A percentile compares a stretch with the other conserved stretches of the same genome.
phyloP scores from a whole-genome alignment of 1,140 invertebrate species.

The Sarcophaga bullata region DNA sequence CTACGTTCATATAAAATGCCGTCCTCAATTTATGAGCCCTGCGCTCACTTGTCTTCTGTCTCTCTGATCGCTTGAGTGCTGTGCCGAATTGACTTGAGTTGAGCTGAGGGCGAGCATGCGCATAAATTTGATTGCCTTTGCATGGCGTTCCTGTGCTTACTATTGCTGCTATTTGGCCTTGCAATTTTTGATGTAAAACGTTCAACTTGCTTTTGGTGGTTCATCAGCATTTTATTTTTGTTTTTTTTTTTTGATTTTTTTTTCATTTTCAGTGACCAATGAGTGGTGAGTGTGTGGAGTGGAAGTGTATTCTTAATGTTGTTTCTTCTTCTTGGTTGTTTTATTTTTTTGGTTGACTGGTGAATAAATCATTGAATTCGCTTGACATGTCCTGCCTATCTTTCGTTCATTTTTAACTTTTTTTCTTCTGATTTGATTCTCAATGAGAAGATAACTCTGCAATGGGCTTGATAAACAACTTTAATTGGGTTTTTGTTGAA shows the following conservation, averaged over 20 bases:
- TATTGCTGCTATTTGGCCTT: constrained; percentile 16
- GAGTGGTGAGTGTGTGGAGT: background rate
- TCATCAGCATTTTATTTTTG: background rate
- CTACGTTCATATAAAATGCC: constrained; percentile 1
- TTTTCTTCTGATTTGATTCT: background rate
- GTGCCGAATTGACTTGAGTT: constrained; percentile 44
- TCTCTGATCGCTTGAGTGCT: background rate
- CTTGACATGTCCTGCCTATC: constrained; percentile 19
- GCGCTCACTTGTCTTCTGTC: constrained; percentile 38
- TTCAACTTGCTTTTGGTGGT: constrained; percentile 28
- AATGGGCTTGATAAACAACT: too few species aligned
- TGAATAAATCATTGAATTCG: constrained; percentile 11
- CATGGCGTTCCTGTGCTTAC: constrained; percentile 40
- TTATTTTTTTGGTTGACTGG: background rate
- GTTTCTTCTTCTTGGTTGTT: background rate
- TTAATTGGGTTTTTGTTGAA: too few species aligned
- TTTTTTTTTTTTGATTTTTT: background rate
- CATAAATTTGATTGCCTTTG: constrained; percentile 53
- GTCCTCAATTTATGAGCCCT: constrained; percentile 41
- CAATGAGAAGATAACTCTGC: background rate
- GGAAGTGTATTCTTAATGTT: background rate
- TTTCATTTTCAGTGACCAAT: background rate
- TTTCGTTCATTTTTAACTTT: background rate
- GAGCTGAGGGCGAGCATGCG: constrained; percentile 45
- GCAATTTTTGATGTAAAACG: constrained; percentile 23